Evolutionary conservation across 2,113 vertebrate species (phyloP).

Genomic region (Semicossyphus pulcher): DNA sequence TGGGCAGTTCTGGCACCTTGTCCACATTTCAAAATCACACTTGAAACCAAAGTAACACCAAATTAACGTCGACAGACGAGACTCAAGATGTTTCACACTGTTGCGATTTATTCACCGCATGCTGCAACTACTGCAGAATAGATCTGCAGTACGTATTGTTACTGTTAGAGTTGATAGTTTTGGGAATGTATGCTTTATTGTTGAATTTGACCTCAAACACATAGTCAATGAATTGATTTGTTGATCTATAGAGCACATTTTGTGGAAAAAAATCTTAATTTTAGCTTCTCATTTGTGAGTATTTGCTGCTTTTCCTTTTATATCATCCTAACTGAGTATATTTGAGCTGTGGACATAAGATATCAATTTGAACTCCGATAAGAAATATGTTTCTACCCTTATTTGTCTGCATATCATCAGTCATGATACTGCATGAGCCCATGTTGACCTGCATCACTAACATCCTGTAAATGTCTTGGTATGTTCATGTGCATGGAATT

Average conservation of each 20-base stretch:
- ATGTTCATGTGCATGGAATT: slow-evolving; percentile 10
- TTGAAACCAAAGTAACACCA: too few relatives aligned
- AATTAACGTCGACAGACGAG: too few relatives aligned
- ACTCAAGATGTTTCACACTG: too few relatives aligned
- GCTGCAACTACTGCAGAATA: too few relatives aligned
- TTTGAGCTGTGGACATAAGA: neutral
- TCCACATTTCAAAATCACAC: too few relatives aligned
- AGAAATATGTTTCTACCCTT: too few relatives aligned
- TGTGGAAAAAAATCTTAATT: neutral
- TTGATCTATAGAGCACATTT: neutral
- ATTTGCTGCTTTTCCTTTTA: neutral
- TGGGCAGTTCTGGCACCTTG: too few relatives aligned
- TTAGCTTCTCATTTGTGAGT: neutral
- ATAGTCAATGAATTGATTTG: neutral
- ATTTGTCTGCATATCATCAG: neutral
- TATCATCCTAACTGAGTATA: neutral
- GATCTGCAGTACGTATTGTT: too few relatives aligned
- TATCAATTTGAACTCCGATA: neutral
- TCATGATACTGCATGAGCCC: neutral
- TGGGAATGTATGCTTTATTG: too few relatives aligned
- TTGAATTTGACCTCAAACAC: neutral
- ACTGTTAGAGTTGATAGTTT: too few relatives aligned
- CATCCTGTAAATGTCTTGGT: neutral
- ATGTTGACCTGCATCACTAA: neutral
- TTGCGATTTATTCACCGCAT: too few relatives aligned